Evolutionary conservation across 2,888 invertebrate species (phyloP).

Genomic region (Petrolisthes cinctipes): DNA sequence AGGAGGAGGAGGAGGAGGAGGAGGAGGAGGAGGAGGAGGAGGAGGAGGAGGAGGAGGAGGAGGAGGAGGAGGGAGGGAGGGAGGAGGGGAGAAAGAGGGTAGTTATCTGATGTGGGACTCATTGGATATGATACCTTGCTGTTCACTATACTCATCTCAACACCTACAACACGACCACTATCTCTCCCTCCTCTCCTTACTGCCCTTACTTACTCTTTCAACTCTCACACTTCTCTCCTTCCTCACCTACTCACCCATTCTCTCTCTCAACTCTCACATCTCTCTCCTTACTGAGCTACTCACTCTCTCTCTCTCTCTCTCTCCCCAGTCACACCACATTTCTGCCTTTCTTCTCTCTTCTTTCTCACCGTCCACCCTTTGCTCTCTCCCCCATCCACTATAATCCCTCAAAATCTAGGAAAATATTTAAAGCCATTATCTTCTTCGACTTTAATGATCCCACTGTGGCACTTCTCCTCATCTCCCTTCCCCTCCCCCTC

Average conservation of each 20-base stretch:
- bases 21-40: too few relatives aligned
- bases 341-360: too few relatives aligned
- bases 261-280: neutral
- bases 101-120: too few relatives aligned
- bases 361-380: neutral
- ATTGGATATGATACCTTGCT: neutral
- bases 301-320: neutral
- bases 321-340: too few relatives aligned
- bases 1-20: too few relatives aligned
- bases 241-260: too few relatives aligned
- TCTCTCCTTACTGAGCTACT: too few relatives aligned
- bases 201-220: too few relatives aligned
- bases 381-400: neutral
- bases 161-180: neutral
- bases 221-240: too few relatives aligned
- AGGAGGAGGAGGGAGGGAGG: neutral
- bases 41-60: neutral
- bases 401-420: conserved; percentile 37
- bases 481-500: neutral
- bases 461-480: conserved; percentile 11
- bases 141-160: neutral
- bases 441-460: conserved; percentile 31
- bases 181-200: neutral
- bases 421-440: conserved; percentile 45
- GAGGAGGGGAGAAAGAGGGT: neutral